Evolutionary conservation across 2,888 invertebrate genomes (phyloP).

Genomic region (Tuta absoluta): DNA sequence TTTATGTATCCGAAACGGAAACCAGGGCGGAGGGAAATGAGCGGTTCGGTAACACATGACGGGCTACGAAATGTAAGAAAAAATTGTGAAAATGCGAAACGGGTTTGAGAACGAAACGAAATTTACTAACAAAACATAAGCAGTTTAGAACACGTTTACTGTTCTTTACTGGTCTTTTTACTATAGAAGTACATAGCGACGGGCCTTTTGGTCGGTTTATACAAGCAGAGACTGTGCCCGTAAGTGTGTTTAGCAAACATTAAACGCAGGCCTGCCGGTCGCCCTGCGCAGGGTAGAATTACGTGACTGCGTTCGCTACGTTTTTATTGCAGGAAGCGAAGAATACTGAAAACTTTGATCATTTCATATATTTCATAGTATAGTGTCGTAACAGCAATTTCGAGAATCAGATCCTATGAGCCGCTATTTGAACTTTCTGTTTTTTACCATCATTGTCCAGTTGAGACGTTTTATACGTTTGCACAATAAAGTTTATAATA

Average conservation of each 20-base stretch:
- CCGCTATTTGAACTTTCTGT: too few relatives aligned
- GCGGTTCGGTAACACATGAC: conserved; percentile 25
- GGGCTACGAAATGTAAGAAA: conserved; percentile 1
- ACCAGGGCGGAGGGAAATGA: conserved; percentile 25
- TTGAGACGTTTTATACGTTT: too few relatives aligned
- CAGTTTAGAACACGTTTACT: too few relatives aligned
- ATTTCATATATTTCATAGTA: too few relatives aligned
- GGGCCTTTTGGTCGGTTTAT: conserved; percentile 15
- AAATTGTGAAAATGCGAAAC: conserved; percentile 16
- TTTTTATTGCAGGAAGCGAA: not conserved
- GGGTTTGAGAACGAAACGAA: too few relatives aligned
- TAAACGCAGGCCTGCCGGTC: conserved; percentile 13
- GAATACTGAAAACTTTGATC: not conserved
- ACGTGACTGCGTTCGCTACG: not conserved
- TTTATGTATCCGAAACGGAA: conserved; percentile 26
- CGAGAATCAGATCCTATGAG: too few relatives aligned
- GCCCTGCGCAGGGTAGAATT: not conserved
- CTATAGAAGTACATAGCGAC: not conserved
- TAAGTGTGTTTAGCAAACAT: conserved; percentile 22
- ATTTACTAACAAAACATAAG: too few relatives aligned
- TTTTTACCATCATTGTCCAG: too few relatives aligned
- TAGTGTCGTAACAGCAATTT: too few relatives aligned
- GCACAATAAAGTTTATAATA: too few relatives aligned
- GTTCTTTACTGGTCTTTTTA: too few relatives aligned
- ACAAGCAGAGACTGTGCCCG: not conserved